A percentile compares a stretch with the other conserved stretches of the same genome.
Evolutionary conservation across 2,113 vertebrate genomes (phyloP).

Genomic region (Phrynocephalus versicolor): DNA sequence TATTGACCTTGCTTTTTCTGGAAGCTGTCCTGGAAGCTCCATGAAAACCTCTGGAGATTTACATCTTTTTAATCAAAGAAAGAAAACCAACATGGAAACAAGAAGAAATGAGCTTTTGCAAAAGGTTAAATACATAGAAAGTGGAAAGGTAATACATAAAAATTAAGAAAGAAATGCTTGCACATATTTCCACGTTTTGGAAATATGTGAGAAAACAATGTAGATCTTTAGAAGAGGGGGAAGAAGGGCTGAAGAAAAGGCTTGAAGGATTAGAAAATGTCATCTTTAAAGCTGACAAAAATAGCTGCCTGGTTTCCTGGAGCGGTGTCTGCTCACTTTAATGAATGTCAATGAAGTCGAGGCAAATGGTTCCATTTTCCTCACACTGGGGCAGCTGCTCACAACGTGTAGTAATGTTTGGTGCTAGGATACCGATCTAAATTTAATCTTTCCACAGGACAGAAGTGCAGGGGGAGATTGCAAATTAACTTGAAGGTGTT

Average conservation of each 20-base stretch:
- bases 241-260: constrained; percentile 22
- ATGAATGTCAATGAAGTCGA: constrained; percentile 23
- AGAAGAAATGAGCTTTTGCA: constrained; percentile 14
- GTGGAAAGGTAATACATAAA: not conserved
- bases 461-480: not conserved
- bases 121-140: constrained; percentile 23
- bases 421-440: not conserved
- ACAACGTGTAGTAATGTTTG: not conserved
- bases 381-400: constrained; percentile 22
- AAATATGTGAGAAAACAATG: not conserved
- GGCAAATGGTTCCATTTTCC: constrained; percentile 38
- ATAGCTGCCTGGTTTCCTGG: constrained; percentile 33
- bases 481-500: constrained; percentile 12
- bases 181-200: constrained; percentile 27
- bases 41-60: not conserved
- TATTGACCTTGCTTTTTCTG: not conserved
- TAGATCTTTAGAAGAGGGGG: not conserved
- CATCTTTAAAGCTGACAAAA: constrained; percentile 38
- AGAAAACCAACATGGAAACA: not conserved
- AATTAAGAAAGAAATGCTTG: not conserved
- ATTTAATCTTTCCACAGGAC: not conserved
- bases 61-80: not conserved
- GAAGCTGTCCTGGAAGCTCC: not conserved
- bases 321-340: constrained; percentile 39
- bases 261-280: constrained; percentile 35